Evolutionary conservation across 2,797 vertebrate genomes (phyloP).

Genomic region (Anomalospiza imberbis): DNA sequence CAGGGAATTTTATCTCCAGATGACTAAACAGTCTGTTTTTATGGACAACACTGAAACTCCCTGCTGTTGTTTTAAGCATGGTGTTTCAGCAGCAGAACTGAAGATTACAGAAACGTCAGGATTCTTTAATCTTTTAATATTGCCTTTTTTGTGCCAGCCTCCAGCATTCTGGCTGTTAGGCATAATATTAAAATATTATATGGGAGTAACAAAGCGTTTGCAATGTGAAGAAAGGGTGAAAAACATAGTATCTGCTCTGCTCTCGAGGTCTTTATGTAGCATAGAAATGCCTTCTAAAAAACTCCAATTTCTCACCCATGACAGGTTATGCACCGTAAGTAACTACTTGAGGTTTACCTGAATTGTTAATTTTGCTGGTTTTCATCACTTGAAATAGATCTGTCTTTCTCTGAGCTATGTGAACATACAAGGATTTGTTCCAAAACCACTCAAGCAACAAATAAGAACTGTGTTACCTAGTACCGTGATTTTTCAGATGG

Average conservation of each 20-base stretch:
- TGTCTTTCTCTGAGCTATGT: background rate
- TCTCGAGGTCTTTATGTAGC: background rate
- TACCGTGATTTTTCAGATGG: background rate
- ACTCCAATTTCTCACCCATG: background rate
- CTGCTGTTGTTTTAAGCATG: background rate
- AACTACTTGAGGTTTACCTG: background rate
- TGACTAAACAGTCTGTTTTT: background rate
- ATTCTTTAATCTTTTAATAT: background rate
- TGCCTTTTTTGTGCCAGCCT: background rate
- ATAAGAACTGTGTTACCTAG: background rate
- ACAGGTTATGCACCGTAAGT: accelerated
- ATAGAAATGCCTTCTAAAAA: background rate
- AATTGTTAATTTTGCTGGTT: background rate
- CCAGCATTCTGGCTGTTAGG: background rate
- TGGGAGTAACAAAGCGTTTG: background rate
- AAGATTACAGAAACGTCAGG: background rate
- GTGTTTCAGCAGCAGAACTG: background rate
- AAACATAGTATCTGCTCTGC: background rate
- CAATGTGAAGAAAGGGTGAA: background rate
- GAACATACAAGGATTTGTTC: background rate
- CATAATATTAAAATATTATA: background rate
- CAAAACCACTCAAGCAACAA: background rate
- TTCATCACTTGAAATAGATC: background rate
- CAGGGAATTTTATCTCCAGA: background rate
- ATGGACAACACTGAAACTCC: background rate